These are phyloP conservation scores for Myopa testacea DNA, from an alignment of 2,888 invertebrate species.

Conservation along the genomic window DNA sequence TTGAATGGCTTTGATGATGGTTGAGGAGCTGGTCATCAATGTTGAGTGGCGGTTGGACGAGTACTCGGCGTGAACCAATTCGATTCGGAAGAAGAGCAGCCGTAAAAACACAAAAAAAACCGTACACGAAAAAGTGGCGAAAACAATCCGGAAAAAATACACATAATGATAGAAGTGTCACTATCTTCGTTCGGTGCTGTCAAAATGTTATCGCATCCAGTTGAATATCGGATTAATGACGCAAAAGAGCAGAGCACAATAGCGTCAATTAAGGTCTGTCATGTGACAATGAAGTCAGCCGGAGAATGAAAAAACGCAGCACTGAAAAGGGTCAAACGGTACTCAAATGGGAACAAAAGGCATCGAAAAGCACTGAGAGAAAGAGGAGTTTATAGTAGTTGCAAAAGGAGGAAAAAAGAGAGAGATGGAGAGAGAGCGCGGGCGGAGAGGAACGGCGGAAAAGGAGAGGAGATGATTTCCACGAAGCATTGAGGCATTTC, in stretches of 20 bases:
- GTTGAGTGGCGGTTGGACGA: background rate
- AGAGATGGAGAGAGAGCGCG: too few relatives aligned
- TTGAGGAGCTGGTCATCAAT: conserved; percentile 1
- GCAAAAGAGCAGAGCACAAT: conserved; percentile 62
- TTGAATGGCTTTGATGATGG: conserved; percentile 38
- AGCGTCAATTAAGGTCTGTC: conserved; percentile 59
- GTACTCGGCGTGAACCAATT: background rate
- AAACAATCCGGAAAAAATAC: background rate
- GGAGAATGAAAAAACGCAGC: background rate
- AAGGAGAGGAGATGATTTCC: too few relatives aligned
- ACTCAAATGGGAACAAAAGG: too few relatives aligned
- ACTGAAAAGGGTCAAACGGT: background rate
- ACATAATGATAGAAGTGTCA: conserved; percentile 16
- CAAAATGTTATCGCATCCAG: conserved; percentile 29
- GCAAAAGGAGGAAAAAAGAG: too few relatives aligned
- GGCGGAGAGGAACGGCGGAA: too few relatives aligned
- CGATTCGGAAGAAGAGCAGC: background rate
- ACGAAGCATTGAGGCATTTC: too few relatives aligned
- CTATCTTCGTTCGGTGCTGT: conserved; percentile 26
- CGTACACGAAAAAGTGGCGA: background rate
- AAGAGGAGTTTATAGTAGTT: too few relatives aligned
- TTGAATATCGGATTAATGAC: conserved; percentile 45
- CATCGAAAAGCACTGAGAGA: too few relatives aligned
- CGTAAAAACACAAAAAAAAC: background rate
- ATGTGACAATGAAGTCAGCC: background rate